Base-by-base conservation (phyloP, 2,113 vertebrate species). In the Halichoerus grypus region DNA sequence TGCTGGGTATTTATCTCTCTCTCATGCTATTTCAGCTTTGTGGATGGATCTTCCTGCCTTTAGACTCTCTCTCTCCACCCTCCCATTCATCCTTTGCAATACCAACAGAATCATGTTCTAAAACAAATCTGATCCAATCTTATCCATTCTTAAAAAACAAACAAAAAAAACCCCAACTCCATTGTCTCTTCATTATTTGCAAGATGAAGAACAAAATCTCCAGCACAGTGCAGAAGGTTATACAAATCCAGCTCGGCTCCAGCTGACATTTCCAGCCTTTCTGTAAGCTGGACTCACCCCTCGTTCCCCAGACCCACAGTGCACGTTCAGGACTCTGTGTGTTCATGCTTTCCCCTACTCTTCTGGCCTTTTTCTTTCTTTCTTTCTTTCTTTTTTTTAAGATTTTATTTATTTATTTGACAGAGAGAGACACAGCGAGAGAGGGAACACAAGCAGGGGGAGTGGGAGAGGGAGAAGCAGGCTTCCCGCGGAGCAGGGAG, bases 111-210 rank as follows among this genome's bases (percentile, higher is more conserved):
- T 72, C 33, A 24, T 82, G 88, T 88, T 93, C 51, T 76, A 77
- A 97, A 94, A 19, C 46, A 51, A 95, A 92, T 95, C n/a, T 28
- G 46, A 90, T 36, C 28, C 19, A 13, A 18, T 59, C n/a, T 36
- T 3, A 57, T 7, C 57, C 46, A 94, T 65, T 61, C 21, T 67
- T 33, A n/a, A 36, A 71, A 71, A 59, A 22, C 19, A 59, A 28
- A 1, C 1, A 55, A 71, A 69, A 71, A 74, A 61, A 69, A 36
- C 55, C 57, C 57, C 21, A 81, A 8, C 51, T 88, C 28, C 24
- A 22, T 39, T 7, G 28, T 79, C 53, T 74, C 31, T 42, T 72
- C 28, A 53, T 31, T 42, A 53, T 42, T 24, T 61, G 3, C 36
- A 42, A 81, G 33, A 65, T 51, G 36, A 74, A 85, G 74, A 90